These are phyloP conservation scores for Drosophila neocordata DNA, from an alignment of 1,140 invertebrate species.

Conservation along the genomic window DNA sequence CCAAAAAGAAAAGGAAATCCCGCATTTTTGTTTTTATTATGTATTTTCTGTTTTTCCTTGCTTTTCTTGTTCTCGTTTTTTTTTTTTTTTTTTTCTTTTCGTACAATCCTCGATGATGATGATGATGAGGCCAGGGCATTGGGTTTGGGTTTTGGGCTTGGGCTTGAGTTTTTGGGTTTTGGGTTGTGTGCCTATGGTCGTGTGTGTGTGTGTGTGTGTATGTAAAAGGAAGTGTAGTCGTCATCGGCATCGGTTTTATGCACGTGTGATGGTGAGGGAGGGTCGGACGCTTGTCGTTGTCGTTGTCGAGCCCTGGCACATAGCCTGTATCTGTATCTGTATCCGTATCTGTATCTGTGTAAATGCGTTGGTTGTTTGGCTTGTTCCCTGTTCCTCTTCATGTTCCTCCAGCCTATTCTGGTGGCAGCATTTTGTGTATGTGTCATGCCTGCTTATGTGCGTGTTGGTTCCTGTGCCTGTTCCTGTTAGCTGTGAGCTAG, in stretches of 20 bases:
- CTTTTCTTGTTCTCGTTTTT: conserved; percentile 55
- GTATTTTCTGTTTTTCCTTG: conserved; percentile 35
- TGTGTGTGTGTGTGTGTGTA: conserved; percentile 22
- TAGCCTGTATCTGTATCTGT: conserved; percentile 68
- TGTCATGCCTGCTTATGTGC: conserved; percentile 59
- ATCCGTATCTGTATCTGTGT: conserved; percentile 73
- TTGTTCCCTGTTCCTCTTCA: conserved; percentile 42
- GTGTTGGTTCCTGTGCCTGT: conserved; percentile 56
- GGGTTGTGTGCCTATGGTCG: not conserved
- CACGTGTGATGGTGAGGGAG: conserved; percentile 47
- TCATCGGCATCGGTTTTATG: conserved; percentile 42
- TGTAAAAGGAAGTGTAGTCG: conserved; percentile 77
- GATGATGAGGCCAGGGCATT: conserved; percentile 50
- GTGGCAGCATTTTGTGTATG: conserved; percentile 39
- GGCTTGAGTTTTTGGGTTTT: conserved; percentile 48
- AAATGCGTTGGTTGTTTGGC: conserved; percentile 65
- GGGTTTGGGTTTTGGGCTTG: conserved; percentile 62
- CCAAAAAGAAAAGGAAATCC: not conserved
- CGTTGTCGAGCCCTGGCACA: conserved; percentile 13
- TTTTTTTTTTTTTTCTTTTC: conserved; percentile 4
- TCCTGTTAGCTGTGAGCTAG: conserved; percentile 60
- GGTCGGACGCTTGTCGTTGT: conserved; percentile 2
- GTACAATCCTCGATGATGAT: conserved; percentile 61
- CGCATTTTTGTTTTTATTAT: conserved; percentile 20
- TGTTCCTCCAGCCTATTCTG: conserved; percentile 22